These are phyloP conservation scores for Onthophagus sagittarius DNA, from an alignment of 2,888 invertebrate species.

Conservation along the genomic window DNA sequence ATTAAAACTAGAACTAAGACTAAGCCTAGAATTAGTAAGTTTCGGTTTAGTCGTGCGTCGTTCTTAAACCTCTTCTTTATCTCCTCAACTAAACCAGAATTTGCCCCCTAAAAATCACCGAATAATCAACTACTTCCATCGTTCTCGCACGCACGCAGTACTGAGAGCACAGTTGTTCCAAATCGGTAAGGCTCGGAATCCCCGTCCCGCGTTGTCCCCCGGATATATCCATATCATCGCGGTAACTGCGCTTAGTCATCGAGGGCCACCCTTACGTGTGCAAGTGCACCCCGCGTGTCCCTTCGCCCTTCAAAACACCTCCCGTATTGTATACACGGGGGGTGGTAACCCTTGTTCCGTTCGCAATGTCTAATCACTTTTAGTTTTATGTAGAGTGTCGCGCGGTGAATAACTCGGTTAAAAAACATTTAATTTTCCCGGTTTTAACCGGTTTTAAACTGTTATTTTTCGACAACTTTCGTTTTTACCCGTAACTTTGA, in stretches of 20 bases:
- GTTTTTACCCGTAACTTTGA: neutral
- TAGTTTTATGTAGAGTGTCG: slow-evolving; percentile 32
- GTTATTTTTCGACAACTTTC: neutral
- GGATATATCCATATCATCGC: slow-evolving; percentile 6
- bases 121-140: neutral
- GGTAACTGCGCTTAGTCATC: slow-evolving; percentile 11
- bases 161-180: neutral
- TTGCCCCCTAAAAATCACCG: neutral
- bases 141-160: neutral
- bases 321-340: slow-evolving; percentile 3
- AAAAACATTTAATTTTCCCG: neutral
- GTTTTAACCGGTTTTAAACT: slow-evolving; percentile 2
- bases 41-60: no score
- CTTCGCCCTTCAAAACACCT: neutral
- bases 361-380: slow-evolving; percentile 47
- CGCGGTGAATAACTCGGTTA: slow-evolving; percentile 1
- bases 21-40: no score
- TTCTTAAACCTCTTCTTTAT: no score
- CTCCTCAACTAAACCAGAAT: neutral
- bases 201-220: neutral
- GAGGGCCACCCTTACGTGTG: slow-evolving; percentile 12
- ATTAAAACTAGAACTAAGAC: no score
- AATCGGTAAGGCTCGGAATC: neutral
- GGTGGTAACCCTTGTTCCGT: slow-evolving; percentile 29
- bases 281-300: neutral